Conservation (phyloP, 2,113 vertebrate genomes). For the Gasterosteus nipponicus region DNA sequence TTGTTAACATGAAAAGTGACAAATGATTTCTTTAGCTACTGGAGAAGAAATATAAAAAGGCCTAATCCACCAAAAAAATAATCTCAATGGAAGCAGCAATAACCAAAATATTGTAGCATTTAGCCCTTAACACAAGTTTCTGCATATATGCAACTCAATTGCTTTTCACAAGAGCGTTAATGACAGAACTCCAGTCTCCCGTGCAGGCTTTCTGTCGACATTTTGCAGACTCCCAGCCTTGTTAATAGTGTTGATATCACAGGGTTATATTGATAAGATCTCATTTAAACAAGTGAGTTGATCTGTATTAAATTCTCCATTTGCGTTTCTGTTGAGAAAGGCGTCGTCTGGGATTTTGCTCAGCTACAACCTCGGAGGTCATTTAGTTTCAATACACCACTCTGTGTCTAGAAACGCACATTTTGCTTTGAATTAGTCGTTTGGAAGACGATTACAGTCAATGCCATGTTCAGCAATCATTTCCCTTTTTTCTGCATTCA, state of each 20-base stretch:
- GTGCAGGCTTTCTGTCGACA: background rate
- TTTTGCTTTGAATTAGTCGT: background rate
- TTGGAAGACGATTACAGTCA: background rate
- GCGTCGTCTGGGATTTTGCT: slow-evolving; percentile 9
- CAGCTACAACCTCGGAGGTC: slow-evolving; percentile 14
- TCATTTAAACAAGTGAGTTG: background rate
- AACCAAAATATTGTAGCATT: background rate
- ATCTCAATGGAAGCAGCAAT: background rate
- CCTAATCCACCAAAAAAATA: background rate
- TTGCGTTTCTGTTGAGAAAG: background rate
- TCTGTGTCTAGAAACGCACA: background rate
- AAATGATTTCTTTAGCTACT: background rate
- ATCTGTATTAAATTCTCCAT: background rate
- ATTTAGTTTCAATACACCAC: slow-evolving; percentile 16
- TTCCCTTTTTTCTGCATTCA: background rate
- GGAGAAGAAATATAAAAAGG: background rate
- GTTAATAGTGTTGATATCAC: background rate
- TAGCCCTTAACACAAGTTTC: no score
- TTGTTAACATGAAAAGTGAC: background rate
- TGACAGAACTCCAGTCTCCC: background rate
- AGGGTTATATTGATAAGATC: background rate
- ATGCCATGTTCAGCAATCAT: background rate
- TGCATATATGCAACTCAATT: background rate
- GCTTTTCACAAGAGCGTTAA: background rate
- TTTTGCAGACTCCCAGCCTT: background rate